Evolutionary conservation across 2,888 invertebrate genomes (phyloP).

Genomic region (Tetranychus piercei): DNA sequence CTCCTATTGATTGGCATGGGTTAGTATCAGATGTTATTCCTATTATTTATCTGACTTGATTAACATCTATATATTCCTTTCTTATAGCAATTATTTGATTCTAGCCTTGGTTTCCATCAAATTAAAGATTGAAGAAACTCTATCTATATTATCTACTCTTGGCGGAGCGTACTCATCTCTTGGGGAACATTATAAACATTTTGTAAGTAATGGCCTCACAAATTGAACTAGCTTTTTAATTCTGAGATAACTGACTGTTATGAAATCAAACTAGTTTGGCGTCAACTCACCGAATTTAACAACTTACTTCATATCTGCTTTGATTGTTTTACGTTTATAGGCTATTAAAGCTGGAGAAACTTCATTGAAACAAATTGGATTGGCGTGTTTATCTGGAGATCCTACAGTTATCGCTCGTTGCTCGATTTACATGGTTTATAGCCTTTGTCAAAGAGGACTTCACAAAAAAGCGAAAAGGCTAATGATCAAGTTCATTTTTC

Average conservation of each 20-base stretch:
- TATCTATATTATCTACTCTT: slow-evolving; percentile 52
- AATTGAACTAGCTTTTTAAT: background rate
- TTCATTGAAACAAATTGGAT: slow-evolving; percentile 57
- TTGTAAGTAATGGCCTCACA: slow-evolving; percentile 29
- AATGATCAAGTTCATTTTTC: slow-evolving; percentile 19
- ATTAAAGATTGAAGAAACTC: slow-evolving; percentile 1
- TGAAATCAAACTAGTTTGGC: background rate
- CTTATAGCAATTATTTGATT: background rate
- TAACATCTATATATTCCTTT: background rate
- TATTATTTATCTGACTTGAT: background rate
- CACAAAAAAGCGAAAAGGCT: slow-evolving; percentile 20
- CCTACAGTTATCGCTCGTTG: slow-evolving; percentile 61
- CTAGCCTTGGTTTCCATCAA: slow-evolving; percentile 7
- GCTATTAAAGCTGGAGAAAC: slow-evolving; percentile 74
- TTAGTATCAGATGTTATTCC: background rate
- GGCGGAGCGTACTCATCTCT: slow-evolving; percentile 90
- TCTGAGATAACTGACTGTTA: too few species aligned
- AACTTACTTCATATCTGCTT: background rate
- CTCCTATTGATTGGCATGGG: background rate
- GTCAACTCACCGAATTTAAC: background rate
- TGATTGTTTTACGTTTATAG: slow-evolving; percentile 35
- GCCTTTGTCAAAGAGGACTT: slow-evolving; percentile 58
- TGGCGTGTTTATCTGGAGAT: slow-evolving; percentile 64
- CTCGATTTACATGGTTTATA: slow-evolving; percentile 64
- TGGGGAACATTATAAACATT: slow-evolving; percentile 52